Conservation (phyloP, 2,888 invertebrate genomes). For the Stenotaenia linearis region DNA sequence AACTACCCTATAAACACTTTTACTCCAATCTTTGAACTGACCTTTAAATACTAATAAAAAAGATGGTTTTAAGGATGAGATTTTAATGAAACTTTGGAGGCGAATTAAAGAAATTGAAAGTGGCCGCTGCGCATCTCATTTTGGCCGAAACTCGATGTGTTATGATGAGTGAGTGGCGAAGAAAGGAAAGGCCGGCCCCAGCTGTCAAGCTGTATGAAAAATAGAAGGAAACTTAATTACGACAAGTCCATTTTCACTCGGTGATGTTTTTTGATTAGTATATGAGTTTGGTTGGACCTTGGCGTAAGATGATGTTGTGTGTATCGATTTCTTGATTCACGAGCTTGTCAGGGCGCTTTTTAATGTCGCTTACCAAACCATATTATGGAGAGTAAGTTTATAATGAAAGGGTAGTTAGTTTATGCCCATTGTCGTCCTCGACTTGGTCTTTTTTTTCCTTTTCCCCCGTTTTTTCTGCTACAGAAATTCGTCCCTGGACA, state of each 20-base stretch:
- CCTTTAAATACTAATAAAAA: neutral
- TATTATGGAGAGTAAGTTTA: conserved; percentile 7
- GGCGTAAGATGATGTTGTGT: conserved; percentile 10
- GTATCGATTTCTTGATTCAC: conserved; percentile 22
- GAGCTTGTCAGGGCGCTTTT: neutral
- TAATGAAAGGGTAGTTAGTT: conserved; percentile 20
- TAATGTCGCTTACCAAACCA: neutral
- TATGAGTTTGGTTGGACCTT: neutral
- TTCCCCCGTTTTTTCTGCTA: neutral
- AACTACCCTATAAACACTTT: neutral
- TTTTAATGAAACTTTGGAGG: too few relatives aligned
- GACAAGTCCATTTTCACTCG: conserved; percentile 32
- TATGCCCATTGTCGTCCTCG: neutral
- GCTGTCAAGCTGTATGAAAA: conserved; percentile 31
- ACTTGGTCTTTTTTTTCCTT: neutral
- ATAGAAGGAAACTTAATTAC: conserved; percentile 34
- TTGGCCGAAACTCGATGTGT: neutral
- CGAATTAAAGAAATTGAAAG: neutral
- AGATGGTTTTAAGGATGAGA: too few relatives aligned
- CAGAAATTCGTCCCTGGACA: conserved; percentile 13
- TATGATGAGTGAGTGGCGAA: neutral
- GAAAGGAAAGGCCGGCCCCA: conserved; percentile 27
- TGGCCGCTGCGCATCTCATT: neutral
- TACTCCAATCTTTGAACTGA: neutral
- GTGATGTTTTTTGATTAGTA: conserved; percentile 27